phyloP scores from a whole-genome alignment of 2,113 vertebrate species.

The Martes martes region DNA sequence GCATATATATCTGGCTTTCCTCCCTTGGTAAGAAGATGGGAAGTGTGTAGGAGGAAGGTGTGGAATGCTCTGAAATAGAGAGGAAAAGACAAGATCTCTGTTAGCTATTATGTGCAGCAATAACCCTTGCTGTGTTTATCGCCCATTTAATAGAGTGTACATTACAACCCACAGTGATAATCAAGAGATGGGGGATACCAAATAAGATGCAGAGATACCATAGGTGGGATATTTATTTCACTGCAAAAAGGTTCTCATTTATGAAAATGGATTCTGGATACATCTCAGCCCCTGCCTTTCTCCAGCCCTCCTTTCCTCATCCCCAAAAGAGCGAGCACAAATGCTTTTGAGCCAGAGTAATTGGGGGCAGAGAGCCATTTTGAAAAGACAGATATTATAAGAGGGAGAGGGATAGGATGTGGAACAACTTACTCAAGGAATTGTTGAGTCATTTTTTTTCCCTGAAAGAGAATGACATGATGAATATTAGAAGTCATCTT shows the following conservation, averaged over 20 bases:
- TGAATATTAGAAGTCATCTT: background rate
- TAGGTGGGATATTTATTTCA: conserved; percentile 74
- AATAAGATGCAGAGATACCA: conserved; percentile 68
- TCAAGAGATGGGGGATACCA: conserved; percentile 67
- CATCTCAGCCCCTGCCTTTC: background rate
- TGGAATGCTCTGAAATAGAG: conserved; percentile 57
- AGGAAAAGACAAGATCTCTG: conserved; percentile 68
- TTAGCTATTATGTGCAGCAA: conserved; percentile 72
- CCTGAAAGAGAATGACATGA: background rate
- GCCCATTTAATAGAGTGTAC: conserved; percentile 78
- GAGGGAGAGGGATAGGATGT: background rate
- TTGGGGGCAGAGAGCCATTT: background rate
- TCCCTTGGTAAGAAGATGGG: background rate
- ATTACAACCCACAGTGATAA: conserved; percentile 76
- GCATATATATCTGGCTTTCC: background rate
- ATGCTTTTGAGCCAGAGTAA: background rate
- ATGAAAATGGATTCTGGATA: background rate
- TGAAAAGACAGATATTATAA: background rate
- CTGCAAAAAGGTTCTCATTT: conserved; percentile 57
- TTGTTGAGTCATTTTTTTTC: background rate
- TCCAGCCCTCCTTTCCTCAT: background rate
- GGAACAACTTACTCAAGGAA: background rate
- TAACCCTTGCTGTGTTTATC: conserved; percentile 75
- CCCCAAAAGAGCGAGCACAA: background rate
- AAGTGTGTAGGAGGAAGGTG: conserved; percentile 25